Percentiles rank a stretch among this genome's conserved stretches.
Conservation (phyloP, 37 sponge, comb jelly and placozoan genomes). For the Eunapius fragilis region DNA sequence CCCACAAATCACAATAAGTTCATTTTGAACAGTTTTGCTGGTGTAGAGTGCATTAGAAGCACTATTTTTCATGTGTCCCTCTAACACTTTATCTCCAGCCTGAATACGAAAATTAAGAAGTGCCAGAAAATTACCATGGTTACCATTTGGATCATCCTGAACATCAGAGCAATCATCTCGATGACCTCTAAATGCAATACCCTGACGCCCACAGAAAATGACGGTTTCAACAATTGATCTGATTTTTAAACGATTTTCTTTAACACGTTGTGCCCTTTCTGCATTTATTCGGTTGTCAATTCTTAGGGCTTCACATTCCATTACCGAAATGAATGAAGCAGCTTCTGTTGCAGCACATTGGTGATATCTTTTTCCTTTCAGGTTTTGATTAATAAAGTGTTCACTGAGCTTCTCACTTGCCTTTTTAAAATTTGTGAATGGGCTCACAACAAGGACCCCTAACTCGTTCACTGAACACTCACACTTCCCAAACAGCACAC, state of each 20-base stretch:
- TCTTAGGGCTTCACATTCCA: too few species aligned
- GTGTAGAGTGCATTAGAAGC: conserved; percentile 55
- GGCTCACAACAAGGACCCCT: conserved; percentile 41
- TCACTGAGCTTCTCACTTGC: conserved; percentile 49
- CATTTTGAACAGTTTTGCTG: conserved; percentile 70
- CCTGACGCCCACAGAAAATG: conserved; percentile 38
- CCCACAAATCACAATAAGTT: conserved; percentile 62
- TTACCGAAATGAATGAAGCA: too few species aligned
- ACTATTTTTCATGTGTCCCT: conserved; percentile 48
- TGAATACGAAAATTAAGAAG: conserved; percentile 56
- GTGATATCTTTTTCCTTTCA: conserved; percentile 39
- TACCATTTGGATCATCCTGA: conserved; percentile 32
- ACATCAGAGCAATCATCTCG: conserved; percentile 43
- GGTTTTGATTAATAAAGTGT: conserved; percentile 28
- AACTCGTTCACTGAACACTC: conserved; percentile 16
- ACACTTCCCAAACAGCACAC: conserved; percentile 51
- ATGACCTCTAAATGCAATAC: conserved; percentile 61
- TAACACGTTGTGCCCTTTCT: too few species aligned
- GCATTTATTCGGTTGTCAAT: too few species aligned
- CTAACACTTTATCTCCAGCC: conserved; percentile 57
- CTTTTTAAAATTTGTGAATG: conserved; percentile 53
- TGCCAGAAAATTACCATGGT: conserved; percentile 69
- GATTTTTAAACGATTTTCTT: too few species aligned
- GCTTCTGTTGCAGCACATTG: conserved; percentile 27
- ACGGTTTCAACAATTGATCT: too few species aligned